Evolutionary conservation across 2,113 vertebrate genomes (phyloP).

Genomic region (Progne subis): DNA sequence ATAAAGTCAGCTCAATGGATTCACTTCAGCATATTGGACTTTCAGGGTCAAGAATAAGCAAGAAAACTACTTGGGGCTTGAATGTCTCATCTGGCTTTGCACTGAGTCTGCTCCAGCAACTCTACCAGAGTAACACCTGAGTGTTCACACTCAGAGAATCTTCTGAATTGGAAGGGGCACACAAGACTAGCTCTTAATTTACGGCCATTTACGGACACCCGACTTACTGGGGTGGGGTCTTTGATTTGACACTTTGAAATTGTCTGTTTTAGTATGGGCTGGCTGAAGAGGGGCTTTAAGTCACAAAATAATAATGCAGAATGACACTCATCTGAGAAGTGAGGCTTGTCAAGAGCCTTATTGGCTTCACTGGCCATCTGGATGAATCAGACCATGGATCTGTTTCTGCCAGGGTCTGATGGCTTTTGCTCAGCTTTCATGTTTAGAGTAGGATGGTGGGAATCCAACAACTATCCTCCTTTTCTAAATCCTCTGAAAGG

Average conservation of each 20-base stretch:
- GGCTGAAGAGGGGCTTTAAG: neutral
- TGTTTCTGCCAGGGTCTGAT: neutral
- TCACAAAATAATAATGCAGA: neutral
- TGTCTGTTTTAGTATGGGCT: neutral
- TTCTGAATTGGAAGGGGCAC: neutral
- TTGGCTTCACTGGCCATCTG: neutral
- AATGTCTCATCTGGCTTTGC: neutral
- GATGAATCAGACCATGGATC: neutral
- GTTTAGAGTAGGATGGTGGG: neutral
- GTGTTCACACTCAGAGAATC: neutral
- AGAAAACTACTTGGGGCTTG: neutral
- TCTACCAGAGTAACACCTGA: neutral
- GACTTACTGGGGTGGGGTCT: neutral
- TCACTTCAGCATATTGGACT: neutral
- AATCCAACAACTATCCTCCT: neutral
- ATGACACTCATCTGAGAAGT: neutral
- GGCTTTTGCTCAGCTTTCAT: neutral
- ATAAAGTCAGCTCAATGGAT: neutral
- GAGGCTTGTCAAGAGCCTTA: neutral
- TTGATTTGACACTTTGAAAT: neutral
- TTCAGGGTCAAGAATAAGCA: neutral
- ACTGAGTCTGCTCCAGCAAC: neutral
- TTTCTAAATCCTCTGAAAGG: neutral
- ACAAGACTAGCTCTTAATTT: neutral
- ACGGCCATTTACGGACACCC: too few relatives aligned